Base-by-base conservation (phyloP, 2,888 invertebrate genomes). In the Ophioninae sp. region DNA sequence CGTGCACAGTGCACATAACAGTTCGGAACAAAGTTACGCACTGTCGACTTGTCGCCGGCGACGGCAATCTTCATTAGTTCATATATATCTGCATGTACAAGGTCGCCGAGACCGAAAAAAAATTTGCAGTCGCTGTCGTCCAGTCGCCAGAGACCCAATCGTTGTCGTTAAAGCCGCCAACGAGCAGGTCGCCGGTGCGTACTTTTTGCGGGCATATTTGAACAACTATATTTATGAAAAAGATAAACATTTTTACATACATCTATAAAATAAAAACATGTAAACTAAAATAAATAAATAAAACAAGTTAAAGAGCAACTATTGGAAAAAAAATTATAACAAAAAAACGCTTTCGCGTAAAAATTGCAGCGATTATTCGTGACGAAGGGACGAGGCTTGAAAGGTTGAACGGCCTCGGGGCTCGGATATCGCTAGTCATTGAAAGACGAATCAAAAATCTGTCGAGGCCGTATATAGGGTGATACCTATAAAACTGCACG, bases 391-490 rank as follows among this genome's bases (percentile, higher is more conserved):
- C 6, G 56, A 64, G 69, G 61, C 51, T 63, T 58, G 75, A 71
- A 75, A 81, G 80, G 69, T 81, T 75, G 80, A 69, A 61, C 51
- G 63, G 39, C 44, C 20, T 64, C 74, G 61, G 37, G 44, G 23
- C 13, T 20, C 23, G 41, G 51, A 64, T 61, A 75, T 80, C 69
- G 75, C 20, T 74, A 30, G 41, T 56, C 75, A 58, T 71, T 75
- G 80, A 69, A 81, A 81, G 69, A 59, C 68, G 74, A 81, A 87
- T 86, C 85, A 87, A 84, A 85, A 84, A 79, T 75, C 84, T 85
- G 83, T 84, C 85, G 65, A 22, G 68, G 72, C 71, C 64, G 61
- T 30, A 41, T 23, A 20, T 30, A 51, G 51, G 13, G 51, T 10
- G 75, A 44, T 75, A 41, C 63, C 51, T 71, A 51, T 20, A 22